Base-by-base conservation (phyloP, 2,888 invertebrate genomes). In the Lumbricus terrestris region DNA sequence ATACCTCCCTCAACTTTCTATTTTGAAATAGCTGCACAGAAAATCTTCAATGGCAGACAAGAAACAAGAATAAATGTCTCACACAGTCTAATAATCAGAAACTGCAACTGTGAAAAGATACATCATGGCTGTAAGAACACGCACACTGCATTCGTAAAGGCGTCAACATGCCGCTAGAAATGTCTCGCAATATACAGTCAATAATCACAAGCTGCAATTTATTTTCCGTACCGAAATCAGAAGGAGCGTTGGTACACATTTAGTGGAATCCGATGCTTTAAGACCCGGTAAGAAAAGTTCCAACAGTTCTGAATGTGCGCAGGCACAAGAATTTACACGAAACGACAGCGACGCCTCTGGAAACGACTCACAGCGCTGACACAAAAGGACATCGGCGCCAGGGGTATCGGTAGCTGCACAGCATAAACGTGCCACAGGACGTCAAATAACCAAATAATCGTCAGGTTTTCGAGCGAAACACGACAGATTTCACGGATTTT, bases 281-380 rank as follows among this genome's bases (percentile, higher is more conserved):
- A 85, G 35, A 83, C 33, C 83, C 33, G 35, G 35, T 83, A 33
- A 35, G 83, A 85, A 85, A 35, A 85, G 37, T 85, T 34, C 35
- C 85, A 85, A 35, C 85, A 85, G 85, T 35, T 85, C 85, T 85
- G 85, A 85, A 85, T 69, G 29, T 6, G 69, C n/a, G n/a, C 69
- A 69, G 69, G 69, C 69, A n/a, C n/a, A 3, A 69, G 69, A 69
- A 69, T 11, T 69, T 29, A n/a, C 69, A 69, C 29, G n/a, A 69
- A 69, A 69, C 69, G 69, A 69, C 29, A n/a, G 69, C 69, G 29
- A n/a, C 69, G 29, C 69, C n/a, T 69, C n/a, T 69, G 29, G n/a
- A n/a, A 69, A 69, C n/a, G 69, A 69, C 29, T n/a, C 69, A 54
- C 54, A n/a, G 69, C 69, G 69, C 69, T n/a, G 69, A 69, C 69